Percentiles rank a stretch among this genome's conserved stretches.
phyloP scores from a whole-genome alignment of 1,140 invertebrate species.

The Popillia japonica region DNA sequence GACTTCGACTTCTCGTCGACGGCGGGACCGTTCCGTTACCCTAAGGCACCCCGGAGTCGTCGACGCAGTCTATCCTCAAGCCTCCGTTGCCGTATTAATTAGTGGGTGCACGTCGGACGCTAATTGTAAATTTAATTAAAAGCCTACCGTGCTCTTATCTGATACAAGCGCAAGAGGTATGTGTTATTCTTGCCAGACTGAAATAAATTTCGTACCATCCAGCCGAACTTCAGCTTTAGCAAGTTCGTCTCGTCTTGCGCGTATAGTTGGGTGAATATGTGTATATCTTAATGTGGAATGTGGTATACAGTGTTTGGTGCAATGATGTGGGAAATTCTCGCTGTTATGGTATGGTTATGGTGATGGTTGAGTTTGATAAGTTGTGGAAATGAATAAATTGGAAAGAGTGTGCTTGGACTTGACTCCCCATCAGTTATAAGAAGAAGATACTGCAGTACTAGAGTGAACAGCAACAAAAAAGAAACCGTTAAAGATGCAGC shows the following conservation, averaged over 20 bases:
- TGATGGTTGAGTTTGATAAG: neutral
- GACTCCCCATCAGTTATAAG: too few relatives aligned
- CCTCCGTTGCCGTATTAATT: conserved; percentile 52
- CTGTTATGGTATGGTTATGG: neutral
- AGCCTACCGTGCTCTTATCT: conserved; percentile 49
- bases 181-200: conserved; percentile 49
- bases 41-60: conserved; percentile 36
- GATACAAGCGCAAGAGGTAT: conserved; percentile 51
- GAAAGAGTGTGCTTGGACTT: too few relatives aligned
- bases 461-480: too few relatives aligned
- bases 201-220: conserved; percentile 41
- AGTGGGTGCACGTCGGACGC: conserved; percentile 55
- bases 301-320: neutral
- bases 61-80: conserved; percentile 35
- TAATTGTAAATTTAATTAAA: conserved; percentile 58
- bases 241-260: neutral
- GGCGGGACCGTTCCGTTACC: conserved; percentile 36
- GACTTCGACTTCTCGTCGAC: conserved; percentile 26
- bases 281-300: neutral
- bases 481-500: too few relatives aligned
- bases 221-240: neutral
- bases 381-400: neutral
- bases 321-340: neutral
- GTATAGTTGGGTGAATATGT: neutral
- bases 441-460: too few relatives aligned